Conservation (phyloP, 2,888 invertebrate species). For the Strigamia maritima region DNA sequence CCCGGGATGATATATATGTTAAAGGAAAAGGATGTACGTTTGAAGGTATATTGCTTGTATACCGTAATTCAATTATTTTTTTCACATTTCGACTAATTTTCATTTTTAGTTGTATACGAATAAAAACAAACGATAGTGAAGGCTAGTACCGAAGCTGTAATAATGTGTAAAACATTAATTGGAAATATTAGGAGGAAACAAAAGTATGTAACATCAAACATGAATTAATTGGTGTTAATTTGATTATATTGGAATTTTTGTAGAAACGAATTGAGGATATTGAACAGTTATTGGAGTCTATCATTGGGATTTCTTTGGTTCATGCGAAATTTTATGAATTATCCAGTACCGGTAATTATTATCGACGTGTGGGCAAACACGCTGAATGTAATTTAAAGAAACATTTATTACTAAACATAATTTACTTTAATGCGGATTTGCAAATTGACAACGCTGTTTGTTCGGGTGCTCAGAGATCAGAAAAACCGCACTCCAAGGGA, state of each 20-base stretch:
- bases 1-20: constrained; percentile 71
- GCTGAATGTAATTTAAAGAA: too few species aligned
- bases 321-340: constrained; percentile 91
- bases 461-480: too few species aligned
- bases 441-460: too few species aligned
- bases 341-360: constrained; percentile 88
- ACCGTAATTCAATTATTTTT: background rate
- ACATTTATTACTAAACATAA: too few species aligned
- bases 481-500: constrained; percentile 89
- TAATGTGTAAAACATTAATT: constrained; percentile 78
- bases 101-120: constrained; percentile 71
- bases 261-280: constrained; percentile 79
- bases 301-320: constrained; percentile 88
- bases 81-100: background rate
- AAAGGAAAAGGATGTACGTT: constrained; percentile 66
- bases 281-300: constrained; percentile 76
- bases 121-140: constrained; percentile 81
- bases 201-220: too few species aligned
- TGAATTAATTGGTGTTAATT: background rate
- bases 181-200: constrained; percentile 54
- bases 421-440: too few species aligned
- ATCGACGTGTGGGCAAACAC: constrained; percentile 79
- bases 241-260: background rate
- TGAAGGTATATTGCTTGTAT: constrained; percentile 57
- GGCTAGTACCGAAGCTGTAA: constrained; percentile 77